Conservation (phyloP, 2,797 vertebrate species). For the Pogonophryne albipinna region DNA sequence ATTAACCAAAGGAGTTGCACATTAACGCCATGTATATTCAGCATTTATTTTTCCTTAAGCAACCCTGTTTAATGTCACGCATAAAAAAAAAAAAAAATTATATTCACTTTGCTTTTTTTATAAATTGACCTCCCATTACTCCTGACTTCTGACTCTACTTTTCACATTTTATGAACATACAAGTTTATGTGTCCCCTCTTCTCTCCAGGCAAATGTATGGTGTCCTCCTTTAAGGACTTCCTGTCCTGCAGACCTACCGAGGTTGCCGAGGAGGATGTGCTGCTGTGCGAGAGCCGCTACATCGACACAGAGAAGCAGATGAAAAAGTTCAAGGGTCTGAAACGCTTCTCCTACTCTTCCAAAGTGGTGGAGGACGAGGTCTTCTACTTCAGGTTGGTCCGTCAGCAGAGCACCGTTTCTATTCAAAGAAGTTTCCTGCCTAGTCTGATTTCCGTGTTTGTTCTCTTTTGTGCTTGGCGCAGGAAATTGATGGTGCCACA, state of each 20-base stretch:
- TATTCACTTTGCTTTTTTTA: background rate
- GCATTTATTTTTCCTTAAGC: too few relatives aligned
- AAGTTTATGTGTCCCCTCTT: slow-evolving; percentile 7
- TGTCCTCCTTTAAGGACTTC: slow-evolving; percentile 98
- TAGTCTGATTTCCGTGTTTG: background rate
- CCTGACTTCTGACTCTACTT: background rate
- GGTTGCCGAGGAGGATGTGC: slow-evolving; percentile 89
- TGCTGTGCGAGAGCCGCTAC: slow-evolving; percentile 98
- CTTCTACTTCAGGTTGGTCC: slow-evolving; percentile 95
- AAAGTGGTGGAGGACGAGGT: slow-evolving; percentile 99
- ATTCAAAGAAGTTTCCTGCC: background rate
- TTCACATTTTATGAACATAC: background rate
- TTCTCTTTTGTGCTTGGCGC: background rate
- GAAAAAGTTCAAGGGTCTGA: slow-evolving; percentile 98
- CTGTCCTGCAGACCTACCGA: slow-evolving; percentile 94
- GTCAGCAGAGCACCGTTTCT: background rate
- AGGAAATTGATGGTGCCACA: slow-evolving; percentile 97
- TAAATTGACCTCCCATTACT: background rate
- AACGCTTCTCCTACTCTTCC: slow-evolving; percentile 96
- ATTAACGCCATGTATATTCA: too few relatives aligned
- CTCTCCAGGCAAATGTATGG: slow-evolving; percentile 93
- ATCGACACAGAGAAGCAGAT: slow-evolving; percentile 96
- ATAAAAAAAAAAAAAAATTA: too few relatives aligned
- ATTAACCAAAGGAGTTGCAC: too few relatives aligned
- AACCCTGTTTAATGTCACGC: too few relatives aligned